phyloP scores from a whole-genome alignment of 2,888 invertebrate species.

The Stomorhina lunata region DNA sequence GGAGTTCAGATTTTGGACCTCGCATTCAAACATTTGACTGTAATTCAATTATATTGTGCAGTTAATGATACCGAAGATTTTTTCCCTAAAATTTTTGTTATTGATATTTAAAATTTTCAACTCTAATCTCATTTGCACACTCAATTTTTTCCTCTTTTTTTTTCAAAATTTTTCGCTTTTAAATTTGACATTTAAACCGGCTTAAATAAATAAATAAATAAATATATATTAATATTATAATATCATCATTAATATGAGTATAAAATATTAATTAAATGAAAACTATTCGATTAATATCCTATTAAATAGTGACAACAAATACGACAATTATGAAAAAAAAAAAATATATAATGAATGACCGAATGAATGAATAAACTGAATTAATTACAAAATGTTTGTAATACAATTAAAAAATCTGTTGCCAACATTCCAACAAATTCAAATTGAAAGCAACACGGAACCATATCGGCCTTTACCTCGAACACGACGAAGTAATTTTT shows the following conservation, averaged over 20 bases:
- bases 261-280: slow-evolving; percentile 57
- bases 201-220: slow-evolving; percentile 23
- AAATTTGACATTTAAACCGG: slow-evolving; percentile 7
- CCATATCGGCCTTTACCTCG: neutral
- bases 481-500: slow-evolving; percentile 40
- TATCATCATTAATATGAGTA: slow-evolving; percentile 31
- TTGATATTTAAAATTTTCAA: no score
- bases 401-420: slow-evolving; percentile 55
- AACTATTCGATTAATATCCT: slow-evolving; percentile 47
- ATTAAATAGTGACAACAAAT: slow-evolving; percentile 20
- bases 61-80: no score
- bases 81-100: no score
- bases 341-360: no score
- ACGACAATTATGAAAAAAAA: slow-evolving; percentile 16
- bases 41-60: no score
- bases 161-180: neutral
- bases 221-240: neutral
- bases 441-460: slow-evolving; percentile 16
- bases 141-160: neutral
- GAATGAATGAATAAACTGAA: slow-evolving; percentile 35
- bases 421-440: slow-evolving; percentile 37
- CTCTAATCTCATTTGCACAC: slow-evolving; percentile 8
- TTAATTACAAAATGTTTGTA: slow-evolving; percentile 53
- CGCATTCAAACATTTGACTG: no score
- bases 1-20: no score